phyloP scores from a whole-genome alignment of 2,797 vertebrate genomes.

The Momotus momota region DNA sequence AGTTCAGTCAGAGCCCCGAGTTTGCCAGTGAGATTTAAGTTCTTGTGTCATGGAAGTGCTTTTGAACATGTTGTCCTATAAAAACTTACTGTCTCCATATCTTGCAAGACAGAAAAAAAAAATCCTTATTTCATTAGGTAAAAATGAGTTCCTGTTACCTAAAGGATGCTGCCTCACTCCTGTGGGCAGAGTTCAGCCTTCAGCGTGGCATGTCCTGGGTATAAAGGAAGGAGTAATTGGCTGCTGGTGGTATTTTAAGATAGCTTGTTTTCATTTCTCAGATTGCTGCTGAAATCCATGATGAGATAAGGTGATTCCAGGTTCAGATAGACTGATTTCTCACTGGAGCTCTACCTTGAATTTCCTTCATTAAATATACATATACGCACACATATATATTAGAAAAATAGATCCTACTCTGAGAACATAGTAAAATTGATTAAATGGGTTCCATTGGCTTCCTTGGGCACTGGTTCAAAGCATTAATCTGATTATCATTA shows the following conservation, averaged over 20 bases:
- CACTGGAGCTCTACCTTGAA: not conserved
- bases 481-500: constrained; percentile 33
- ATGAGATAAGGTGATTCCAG: not conserved
- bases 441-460: not conserved
- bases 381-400: not conserved
- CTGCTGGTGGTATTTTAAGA: not conserved
- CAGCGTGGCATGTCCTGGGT: not conserved
- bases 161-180: not conserved
- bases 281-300: not conserved
- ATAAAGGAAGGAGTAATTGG: not conserved
- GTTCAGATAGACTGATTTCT: not conserved
- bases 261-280: not conserved
- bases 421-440: not conserved
- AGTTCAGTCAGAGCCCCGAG: fast-evolving
- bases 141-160: not conserved
- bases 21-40: not conserved
- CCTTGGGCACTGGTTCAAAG: constrained; percentile 20
- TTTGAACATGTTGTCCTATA: not conserved
- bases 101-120: not conserved
- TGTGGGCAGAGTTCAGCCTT: not conserved
- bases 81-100: not conserved
- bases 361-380: not conserved
- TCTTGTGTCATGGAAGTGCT: not conserved
- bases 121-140: not conserved
- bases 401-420: not conserved